Conservation (phyloP, 1,140 invertebrate genomes). For the Prorops nasuta region DNA sequence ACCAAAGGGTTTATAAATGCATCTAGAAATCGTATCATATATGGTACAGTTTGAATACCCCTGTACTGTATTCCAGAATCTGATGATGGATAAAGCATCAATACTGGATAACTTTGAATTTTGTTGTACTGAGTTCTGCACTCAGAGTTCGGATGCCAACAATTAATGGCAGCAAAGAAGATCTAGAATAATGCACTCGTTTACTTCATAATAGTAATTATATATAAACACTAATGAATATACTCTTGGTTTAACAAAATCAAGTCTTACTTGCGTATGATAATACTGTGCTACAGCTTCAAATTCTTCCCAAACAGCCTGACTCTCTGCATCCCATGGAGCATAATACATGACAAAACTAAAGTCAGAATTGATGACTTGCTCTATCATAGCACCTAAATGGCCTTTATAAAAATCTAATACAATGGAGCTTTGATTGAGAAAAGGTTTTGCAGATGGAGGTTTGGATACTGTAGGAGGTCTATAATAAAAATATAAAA, state of each 20-base stretch:
- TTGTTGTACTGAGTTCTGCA: slow-evolving; percentile 73
- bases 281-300: slow-evolving; percentile 70
- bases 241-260: too few relatives aligned
- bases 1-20: slow-evolving; percentile 67
- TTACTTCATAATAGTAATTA: slow-evolving; percentile 4
- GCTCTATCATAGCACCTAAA: slow-evolving; percentile 61
- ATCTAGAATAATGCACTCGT: slow-evolving; percentile 59
- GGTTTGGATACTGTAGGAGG: slow-evolving; percentile 67
- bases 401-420: slow-evolving; percentile 75
- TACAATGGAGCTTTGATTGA: slow-evolving; percentile 64
- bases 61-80: slow-evolving; percentile 70
- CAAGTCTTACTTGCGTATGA: slow-evolving; percentile 69
- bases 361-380: slow-evolving; percentile 63
- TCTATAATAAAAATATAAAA: slow-evolving; percentile 50
- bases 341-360: slow-evolving; percentile 88
- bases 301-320: slow-evolving; percentile 69
- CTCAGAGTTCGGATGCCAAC: slow-evolving; percentile 81
- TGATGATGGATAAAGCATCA: slow-evolving; percentile 69
- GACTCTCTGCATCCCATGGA: slow-evolving; percentile 83
- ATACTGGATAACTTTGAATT: slow-evolving; percentile 74
- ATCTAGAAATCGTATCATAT: slow-evolving; percentile 74
- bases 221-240: background rate
- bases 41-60: slow-evolving; percentile 65
- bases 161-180: slow-evolving; percentile 81
- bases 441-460: slow-evolving; percentile 68